These are phyloP conservation scores for Hydrozoanthus gracilis DNA, from an alignment of 92 coral and sea anemone species.

Conservation along the genomic window DNA sequence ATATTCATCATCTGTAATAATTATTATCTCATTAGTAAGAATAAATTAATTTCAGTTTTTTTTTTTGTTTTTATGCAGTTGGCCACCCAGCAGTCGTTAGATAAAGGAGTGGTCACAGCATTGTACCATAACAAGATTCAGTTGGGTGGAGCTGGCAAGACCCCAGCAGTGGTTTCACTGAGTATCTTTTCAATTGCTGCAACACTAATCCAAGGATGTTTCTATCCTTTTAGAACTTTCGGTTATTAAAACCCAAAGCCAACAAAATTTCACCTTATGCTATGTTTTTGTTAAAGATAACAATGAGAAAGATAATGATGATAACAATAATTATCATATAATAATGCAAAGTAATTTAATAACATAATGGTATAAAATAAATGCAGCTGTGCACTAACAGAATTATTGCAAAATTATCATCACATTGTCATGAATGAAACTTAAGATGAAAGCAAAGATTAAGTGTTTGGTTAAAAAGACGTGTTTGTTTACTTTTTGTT, in stretches of 20 bases:
- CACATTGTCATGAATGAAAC: background rate
- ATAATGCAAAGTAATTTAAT: too few species aligned
- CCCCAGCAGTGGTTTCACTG: slow-evolving; percentile 64
- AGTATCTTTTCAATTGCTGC: slow-evolving; percentile 69
- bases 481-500: too few species aligned
- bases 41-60: background rate
- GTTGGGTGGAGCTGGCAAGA: slow-evolving; percentile 55
- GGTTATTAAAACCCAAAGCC: too few species aligned
- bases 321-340: too few species aligned
- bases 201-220: background rate
- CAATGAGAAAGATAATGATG: too few species aligned
- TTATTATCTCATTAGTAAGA: background rate
- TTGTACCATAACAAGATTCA: slow-evolving; percentile 89
- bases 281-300: too few species aligned
- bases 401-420: too few species aligned
- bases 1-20: background rate
- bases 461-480: background rate
- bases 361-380: too few species aligned
- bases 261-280: too few species aligned
- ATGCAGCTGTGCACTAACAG: too few species aligned
- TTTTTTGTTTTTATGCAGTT: slow-evolving; percentile 53
- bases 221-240: too few species aligned
- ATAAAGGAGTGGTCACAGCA: slow-evolving; percentile 84
- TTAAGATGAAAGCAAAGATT: background rate
- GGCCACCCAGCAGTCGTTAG: slow-evolving; percentile 76